A percentile compares a stretch with the other conserved stretches of the same genome.
phyloP scores from a whole-genome alignment of 2,888 invertebrate species.

The Anticlea derivata region DNA sequence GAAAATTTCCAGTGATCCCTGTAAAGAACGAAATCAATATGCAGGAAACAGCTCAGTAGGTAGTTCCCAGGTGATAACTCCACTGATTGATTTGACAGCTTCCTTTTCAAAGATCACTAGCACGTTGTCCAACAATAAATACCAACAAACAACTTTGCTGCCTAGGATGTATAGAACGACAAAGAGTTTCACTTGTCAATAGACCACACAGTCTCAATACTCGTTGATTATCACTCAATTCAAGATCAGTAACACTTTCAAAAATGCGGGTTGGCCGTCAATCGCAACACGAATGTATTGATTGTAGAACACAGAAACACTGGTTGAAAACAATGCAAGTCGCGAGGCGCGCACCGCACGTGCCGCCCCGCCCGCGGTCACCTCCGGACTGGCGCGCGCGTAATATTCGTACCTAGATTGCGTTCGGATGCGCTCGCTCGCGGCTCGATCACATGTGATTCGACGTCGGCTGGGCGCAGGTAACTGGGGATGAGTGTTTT shows the following conservation, averaged over 20 bases:
- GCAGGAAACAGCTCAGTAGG: constrained; percentile 61
- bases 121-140: constrained; percentile 67
- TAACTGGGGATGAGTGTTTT: constrained; percentile 52
- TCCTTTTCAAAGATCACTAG: constrained; percentile 67
- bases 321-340: constrained; percentile 75
- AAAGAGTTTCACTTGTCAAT: constrained; percentile 80
- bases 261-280: constrained; percentile 55
- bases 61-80: constrained; percentile 60
- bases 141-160: constrained; percentile 62
- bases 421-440: constrained; percentile 60
- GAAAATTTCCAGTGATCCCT: constrained; percentile 60
- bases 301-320: constrained; percentile 65
- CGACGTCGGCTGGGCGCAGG: constrained; percentile 42
- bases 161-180: constrained; percentile 65
- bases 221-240: constrained; percentile 34
- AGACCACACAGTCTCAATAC: constrained; percentile 58
- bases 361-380: constrained; percentile 82
- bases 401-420: constrained; percentile 25
- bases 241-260: constrained; percentile 13
- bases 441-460: constrained; percentile 38
- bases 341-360: constrained; percentile 80
- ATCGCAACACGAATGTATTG: constrained; percentile 67
- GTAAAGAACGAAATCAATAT: constrained; percentile 74
- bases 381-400: constrained; percentile 61
- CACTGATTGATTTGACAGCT: constrained; percentile 78